phyloP scores from a whole-genome alignment of 1,140 invertebrate species.

The Neodiprion fabricii region DNA sequence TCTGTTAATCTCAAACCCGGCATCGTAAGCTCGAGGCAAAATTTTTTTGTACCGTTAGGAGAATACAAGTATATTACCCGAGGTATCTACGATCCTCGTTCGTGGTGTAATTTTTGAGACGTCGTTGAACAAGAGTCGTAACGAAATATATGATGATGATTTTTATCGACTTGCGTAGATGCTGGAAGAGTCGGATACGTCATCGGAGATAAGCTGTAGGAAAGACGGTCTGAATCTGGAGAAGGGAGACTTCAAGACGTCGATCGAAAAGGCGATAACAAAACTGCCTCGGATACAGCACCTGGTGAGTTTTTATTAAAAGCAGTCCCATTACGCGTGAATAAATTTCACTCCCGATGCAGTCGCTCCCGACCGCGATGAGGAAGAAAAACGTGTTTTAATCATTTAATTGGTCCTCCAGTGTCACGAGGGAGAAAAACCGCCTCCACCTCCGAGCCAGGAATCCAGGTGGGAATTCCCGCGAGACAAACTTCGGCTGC shows the following conservation, averaged over 20 bases:
- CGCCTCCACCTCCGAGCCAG: slow-evolving; percentile 60
- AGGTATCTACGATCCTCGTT: no score
- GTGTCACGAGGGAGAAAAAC: slow-evolving; percentile 59
- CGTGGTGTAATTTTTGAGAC: no score
- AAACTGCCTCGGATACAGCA: slow-evolving; percentile 63
- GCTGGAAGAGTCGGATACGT: slow-evolving; percentile 65
- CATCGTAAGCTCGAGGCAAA: no score
- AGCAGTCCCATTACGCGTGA: slow-evolving; percentile 24
- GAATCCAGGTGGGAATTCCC: slow-evolving; percentile 80
- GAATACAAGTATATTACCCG: neutral
- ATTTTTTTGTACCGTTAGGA: neutral
- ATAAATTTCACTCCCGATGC: slow-evolving; percentile 23
- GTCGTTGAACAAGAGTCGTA: neutral
- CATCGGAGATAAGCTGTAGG: slow-evolving; percentile 64
- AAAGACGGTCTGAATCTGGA: slow-evolving; percentile 61
- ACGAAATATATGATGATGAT: neutral
- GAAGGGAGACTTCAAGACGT: slow-evolving; percentile 59
- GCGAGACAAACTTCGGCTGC: slow-evolving; percentile 76
- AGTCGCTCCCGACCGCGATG: slow-evolving; percentile 25
- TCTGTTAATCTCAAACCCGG: neutral
- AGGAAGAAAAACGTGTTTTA: slow-evolving; percentile 24
- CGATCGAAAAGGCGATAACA: slow-evolving; percentile 60
- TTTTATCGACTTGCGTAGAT: slow-evolving; percentile 51
- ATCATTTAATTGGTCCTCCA: slow-evolving; percentile 28
- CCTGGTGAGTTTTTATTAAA: slow-evolving; percentile 48